Evolutionary conservation across 2,113 vertebrate genomes (phyloP).

Genomic region (Peromyscus polionotus): DNA sequence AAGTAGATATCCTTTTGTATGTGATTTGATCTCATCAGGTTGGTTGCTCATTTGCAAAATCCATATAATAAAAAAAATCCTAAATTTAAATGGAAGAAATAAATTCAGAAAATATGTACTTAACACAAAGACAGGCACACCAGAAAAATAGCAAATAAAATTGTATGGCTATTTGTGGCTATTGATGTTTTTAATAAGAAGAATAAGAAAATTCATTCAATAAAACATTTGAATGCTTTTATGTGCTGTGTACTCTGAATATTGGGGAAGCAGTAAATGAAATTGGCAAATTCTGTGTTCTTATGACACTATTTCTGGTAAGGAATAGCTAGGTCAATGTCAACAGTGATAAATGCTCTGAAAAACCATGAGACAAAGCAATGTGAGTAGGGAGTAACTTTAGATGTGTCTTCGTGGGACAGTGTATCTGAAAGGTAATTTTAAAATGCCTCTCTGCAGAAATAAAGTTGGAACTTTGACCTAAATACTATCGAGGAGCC

Average conservation of each 20-base stretch:
- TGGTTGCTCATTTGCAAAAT: conserved; percentile 3
- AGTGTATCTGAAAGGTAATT: background rate
- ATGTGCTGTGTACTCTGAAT: background rate
- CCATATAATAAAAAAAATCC: background rate
- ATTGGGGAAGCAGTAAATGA: background rate
- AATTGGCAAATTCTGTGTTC: background rate
- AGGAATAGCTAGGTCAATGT: background rate
- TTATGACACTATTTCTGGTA: background rate
- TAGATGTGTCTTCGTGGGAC: background rate
- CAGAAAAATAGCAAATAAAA: background rate
- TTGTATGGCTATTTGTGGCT: background rate
- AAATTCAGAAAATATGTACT: background rate
- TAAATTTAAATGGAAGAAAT: background rate
- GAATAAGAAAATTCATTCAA: background rate
- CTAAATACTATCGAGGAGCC: background rate
- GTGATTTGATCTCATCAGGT: background rate
- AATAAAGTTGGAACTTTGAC: background rate
- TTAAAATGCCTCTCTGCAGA: background rate
- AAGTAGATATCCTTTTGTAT: fast-evolving
- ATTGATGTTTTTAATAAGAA: background rate
- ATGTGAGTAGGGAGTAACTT: background rate
- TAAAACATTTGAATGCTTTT: background rate
- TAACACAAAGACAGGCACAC: background rate
- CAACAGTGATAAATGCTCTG: background rate
- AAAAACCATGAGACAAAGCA: background rate